Evolutionary conservation across 2,888 invertebrate genomes (phyloP), one percentile per base, ranked within the genome.

Genomic region (Drosophila atroscutellata): DNA sequence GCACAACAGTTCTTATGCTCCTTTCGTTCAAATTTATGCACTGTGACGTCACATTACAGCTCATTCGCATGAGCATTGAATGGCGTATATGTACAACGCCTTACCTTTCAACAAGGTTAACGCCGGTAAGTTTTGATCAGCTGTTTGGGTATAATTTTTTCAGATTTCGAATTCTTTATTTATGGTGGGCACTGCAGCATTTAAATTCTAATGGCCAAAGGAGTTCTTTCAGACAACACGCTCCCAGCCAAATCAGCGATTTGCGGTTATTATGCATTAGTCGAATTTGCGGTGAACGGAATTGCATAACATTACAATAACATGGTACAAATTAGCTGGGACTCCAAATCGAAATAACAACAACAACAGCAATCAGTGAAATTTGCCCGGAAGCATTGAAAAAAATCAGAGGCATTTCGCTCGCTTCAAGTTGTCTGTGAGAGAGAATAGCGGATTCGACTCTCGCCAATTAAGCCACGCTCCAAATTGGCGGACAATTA

Each of bases 391-490:
- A 34, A 34, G 24, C 37, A 52, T 15, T 58, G 45, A 39, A 37
- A 34, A 34, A 6, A 61, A 8, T 37, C 45, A 45, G 24, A 37
- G 26, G 3, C 65, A 56, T 42, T 45, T 45, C 36, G 15, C 11
- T 69, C 28, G 20, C 45, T 61, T 54, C 42, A 63, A 69, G 64
- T 37, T 69, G 20, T 50, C 63, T 70, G 34, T 45, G 9, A 51
- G 32, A 49, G 39, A 39, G 36, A 45, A 15, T 18, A 50, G 32
- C 34, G 32, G 39, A 36, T 28, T 52, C 28, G 45, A 42, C 28
- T 51, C 52, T 36, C 58, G 56, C 64, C 82, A 82, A 88, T 83
- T 80, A 72, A 80, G 50, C 69, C 76, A 51, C 62, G 71, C 68
- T 80, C 39, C 51, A 67, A 75, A 80, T 80, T 75, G 68, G 34